Base-by-base conservation (phyloP, 2,888 invertebrate genomes). In the Minunthozetes semirufus region DNA sequence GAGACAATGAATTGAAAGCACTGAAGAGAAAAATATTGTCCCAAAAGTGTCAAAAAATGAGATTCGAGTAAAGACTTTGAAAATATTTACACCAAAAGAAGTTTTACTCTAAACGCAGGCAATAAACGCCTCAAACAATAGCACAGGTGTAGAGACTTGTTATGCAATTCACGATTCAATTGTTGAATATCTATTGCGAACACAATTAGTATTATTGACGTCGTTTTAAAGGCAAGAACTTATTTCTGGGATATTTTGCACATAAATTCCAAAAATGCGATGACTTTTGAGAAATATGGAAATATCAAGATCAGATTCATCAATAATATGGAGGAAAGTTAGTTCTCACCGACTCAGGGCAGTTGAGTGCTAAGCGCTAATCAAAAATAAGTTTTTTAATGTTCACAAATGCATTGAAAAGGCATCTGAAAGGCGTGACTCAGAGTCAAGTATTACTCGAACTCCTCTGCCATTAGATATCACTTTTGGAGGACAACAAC, bases 371-470 rank as follows among this genome's bases (percentile, higher is more conserved):
- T 48, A 53, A 19, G 15, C 19, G 19, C n/a, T n/a, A 53, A 53
- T 53, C 19, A 19, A 53, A n/a, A n/a, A 5, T n/a, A 17, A n/a
- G 53, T 53, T 19, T 48, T 48, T 48, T 48, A 48, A 48, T 48
- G 48, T 4, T 53, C 19, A 4, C 8, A 61, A 33, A 13, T 61
- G 61, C 61, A 61, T 27, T 25, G 27, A 61, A 61, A 61, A 61
- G 61, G 61, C 61, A 61, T 61, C 61, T 29, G 56, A 61, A 61
- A 61, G 61, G 61, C 61, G 61, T 61, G 61, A 61, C 61, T 61
- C 29, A 15, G 4, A 61, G 33, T 19, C 61, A 33, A 61, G 61
- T 29, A 29, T 22, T 53, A 48, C 48, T 17, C 56, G 22, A 56
- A 61, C 61, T 61, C 29, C 13, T 61, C 19, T 27, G 29, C 33